A percentile compares a stretch with the other conserved stretches of the same genome.
Conservation (phyloP, 2,888 invertebrate species). For the Monochamus alternatus region DNA sequence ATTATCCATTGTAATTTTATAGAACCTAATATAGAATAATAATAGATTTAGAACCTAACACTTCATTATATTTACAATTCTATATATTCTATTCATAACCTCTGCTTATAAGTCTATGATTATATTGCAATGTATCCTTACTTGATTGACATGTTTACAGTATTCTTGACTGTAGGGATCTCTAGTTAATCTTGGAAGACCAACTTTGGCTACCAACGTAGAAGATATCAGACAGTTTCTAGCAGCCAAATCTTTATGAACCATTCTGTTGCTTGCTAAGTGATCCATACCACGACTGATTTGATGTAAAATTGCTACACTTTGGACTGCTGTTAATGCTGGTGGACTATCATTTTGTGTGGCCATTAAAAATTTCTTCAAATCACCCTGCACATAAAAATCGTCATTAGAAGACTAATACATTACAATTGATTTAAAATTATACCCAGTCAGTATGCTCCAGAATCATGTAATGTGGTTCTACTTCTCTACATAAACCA, state of each 20-base stretch:
- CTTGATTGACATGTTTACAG: slow-evolving; percentile 86
- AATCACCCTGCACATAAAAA: slow-evolving; percentile 81
- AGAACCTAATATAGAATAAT: too few species aligned
- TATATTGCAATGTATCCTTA: slow-evolving; percentile 56
- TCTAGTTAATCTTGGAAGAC: slow-evolving; percentile 84
- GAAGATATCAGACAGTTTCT: slow-evolving; percentile 93
- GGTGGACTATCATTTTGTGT: slow-evolving; percentile 74
- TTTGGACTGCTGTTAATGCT: slow-evolving; percentile 80
- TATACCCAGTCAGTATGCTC: slow-evolving; percentile 95
- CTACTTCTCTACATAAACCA: slow-evolving; percentile 87
- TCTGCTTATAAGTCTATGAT: too few species aligned
- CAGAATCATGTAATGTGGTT: slow-evolving; percentile 90
- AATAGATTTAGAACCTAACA: too few species aligned
- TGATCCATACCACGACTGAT: slow-evolving; percentile 89
- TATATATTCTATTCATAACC: too few species aligned
- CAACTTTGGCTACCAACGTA: slow-evolving; percentile 86
- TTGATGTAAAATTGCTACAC: slow-evolving; percentile 81
- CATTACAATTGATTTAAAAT: slow-evolving; percentile 16
- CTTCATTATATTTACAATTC: too few species aligned
- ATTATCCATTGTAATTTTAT: too few species aligned
- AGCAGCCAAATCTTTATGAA: slow-evolving; percentile 94
- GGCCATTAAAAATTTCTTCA: slow-evolving; percentile 90
- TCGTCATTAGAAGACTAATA: not conserved
- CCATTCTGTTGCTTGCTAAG: slow-evolving; percentile 81
- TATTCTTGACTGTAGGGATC: slow-evolving; percentile 94